A percentile compares a stretch with the other conserved stretches of the same genome.
phyloP scores from a whole-genome alignment of 1,140 invertebrate species.

The Aphidius ervi region DNA sequence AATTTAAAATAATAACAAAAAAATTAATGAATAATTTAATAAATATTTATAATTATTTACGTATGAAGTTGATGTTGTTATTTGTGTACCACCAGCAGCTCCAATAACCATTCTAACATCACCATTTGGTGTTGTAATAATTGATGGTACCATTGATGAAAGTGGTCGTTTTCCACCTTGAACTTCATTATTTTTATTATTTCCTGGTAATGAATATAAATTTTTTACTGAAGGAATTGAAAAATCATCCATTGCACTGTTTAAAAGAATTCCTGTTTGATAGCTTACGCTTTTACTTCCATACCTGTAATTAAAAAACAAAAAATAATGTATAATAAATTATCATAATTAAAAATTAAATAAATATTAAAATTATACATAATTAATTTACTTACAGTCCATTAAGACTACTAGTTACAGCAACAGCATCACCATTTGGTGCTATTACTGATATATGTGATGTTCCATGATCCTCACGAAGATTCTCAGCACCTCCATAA shows the following conservation, averaged over 20 bases:
- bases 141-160: conserved; percentile 87
- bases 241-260: conserved; percentile 96
- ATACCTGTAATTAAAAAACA: conserved; percentile 60
- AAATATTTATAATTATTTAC: conserved; percentile 51
- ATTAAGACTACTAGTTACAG: conserved; percentile 90
- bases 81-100: conserved; percentile 88
- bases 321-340: too few relatives aligned
- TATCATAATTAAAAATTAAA: too few relatives aligned
- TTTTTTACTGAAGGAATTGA: conserved; percentile 73
- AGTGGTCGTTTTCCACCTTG: conserved; percentile 77
- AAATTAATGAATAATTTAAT: too few relatives aligned
- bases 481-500: conserved; percentile 63
- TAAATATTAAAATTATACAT: not conserved
- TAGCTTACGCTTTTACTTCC: conserved; percentile 53
- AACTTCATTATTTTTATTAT: conserved; percentile 71
- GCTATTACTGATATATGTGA: conserved; percentile 85
- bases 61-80: conserved; percentile 76
- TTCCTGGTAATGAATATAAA: conserved; percentile 72
- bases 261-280: conserved; percentile 87
- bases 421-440: conserved; percentile 86
- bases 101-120: conserved; percentile 79
- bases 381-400: conserved; percentile 66
- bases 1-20: too few relatives aligned
- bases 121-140: conserved; percentile 70
- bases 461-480: conserved; percentile 74